A percentile compares a stretch with the other conserved stretches of the same genome.
phyloP scores from a whole-genome alignment of 2,888 invertebrate genomes.

The Himalopsyche japonica region DNA sequence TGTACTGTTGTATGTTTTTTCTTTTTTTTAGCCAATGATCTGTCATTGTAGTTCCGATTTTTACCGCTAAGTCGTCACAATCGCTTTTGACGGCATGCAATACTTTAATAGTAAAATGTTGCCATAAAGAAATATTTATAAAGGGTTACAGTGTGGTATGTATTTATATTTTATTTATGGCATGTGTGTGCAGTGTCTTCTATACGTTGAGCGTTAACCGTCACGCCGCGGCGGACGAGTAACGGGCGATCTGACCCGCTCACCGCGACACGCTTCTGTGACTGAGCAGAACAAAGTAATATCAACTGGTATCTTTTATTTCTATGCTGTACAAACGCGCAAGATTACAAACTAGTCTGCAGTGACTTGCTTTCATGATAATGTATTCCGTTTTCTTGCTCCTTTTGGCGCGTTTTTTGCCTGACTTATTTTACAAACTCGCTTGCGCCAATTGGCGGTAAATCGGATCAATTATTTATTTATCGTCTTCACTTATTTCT shows the following conservation, averaged over 20 bases:
- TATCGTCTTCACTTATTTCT: background rate
- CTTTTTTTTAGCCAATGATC: no score
- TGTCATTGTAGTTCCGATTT: no score
- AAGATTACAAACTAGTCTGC: background rate
- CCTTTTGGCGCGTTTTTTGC: background rate
- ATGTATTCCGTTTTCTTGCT: background rate
- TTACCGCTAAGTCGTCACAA: no score
- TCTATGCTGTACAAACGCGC: background rate
- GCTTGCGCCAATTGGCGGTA: background rate
- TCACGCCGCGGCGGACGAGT: background rate
- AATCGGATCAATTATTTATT: background rate
- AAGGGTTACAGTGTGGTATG: background rate
- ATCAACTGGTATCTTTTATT: background rate
- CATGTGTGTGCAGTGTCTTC: background rate
- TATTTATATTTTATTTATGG: background rate
- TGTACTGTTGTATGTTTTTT: no score
- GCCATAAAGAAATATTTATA: background rate
- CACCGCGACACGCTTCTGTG: background rate
- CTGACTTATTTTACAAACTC: background rate
- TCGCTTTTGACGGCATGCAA: no score
- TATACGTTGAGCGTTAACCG: background rate
- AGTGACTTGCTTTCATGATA: background rate
- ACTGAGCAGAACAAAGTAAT: background rate
- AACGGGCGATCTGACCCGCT: conserved; percentile 3
- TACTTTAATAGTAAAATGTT: no score